Percentiles rank a stretch among this genome's conserved stretches.
Conservation (phyloP, 2,888 invertebrate genomes). For the Lysandra coridon region DNA sequence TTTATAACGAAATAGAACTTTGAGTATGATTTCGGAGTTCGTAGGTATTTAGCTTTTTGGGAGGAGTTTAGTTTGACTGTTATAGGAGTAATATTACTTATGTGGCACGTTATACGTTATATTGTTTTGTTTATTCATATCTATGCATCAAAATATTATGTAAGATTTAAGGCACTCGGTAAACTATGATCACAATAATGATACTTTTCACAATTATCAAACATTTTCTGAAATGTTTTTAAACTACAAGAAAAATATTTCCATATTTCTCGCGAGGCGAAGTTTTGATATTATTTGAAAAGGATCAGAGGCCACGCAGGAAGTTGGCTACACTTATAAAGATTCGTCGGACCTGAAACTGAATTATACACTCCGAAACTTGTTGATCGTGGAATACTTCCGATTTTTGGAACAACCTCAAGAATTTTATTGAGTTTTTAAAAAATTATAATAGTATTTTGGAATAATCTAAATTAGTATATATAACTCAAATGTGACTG, state of each 20-base stretch:
- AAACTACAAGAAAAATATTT: neutral
- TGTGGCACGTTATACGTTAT: no score
- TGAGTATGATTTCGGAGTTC: neutral
- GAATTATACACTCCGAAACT: neutral
- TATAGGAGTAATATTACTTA: no score
- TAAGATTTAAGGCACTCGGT: neutral
- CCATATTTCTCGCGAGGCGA: neutral
- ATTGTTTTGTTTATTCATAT: no score
- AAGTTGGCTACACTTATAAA: conserved; percentile 8
- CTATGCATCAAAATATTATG: neutral
- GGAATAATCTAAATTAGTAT: no score
- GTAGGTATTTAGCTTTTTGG: no score
- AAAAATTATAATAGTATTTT: no score
- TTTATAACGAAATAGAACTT: neutral
- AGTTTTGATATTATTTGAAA: neutral
- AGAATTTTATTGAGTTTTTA: neutral
- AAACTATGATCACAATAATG: neutral
- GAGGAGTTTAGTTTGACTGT: no score
- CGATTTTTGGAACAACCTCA: neutral
- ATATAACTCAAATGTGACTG: no score
- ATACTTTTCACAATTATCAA: neutral
- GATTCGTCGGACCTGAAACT: neutral
- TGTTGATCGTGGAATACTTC: neutral
- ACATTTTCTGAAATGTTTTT: neutral
- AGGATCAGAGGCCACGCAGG: neutral